Base-by-base conservation (phyloP, 2,797 vertebrate species). In the Lepus oiostolus region DNA sequence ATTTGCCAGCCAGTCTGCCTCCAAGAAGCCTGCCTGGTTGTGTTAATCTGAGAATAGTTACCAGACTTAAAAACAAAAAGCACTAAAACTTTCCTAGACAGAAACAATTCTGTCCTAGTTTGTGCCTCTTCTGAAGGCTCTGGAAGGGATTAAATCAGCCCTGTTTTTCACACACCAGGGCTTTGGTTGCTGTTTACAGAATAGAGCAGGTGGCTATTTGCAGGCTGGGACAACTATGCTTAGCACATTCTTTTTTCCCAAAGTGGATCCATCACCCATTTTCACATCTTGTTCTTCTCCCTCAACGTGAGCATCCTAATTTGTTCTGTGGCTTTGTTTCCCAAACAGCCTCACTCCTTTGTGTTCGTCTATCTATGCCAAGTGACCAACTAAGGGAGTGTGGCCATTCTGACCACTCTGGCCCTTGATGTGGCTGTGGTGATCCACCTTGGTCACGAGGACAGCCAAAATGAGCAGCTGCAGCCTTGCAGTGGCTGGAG, bases 11-110 rank as follows among this genome's bases (percentile, higher is more conserved):
- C 72, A 52, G 0, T 94, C 88, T 95, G 87, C 95, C 96, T 97
- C 91, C 60, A 81, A 92, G 95, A 96, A 90, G 81, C 92, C 60
- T 26, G 85, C 94, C 91, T 85, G 52, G 62, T 77, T 95, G 17
- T 94, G 38, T 96, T 96, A 96, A 95, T 93, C 92, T 96, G 81
- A 72, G 84, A 95, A 94, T 76, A 60, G 74, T 96, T 92, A 91
- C 60, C 71, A 52, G 74, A 5, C 63, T 90, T 84, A 76, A 65
- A 79, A 79, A 82, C 17, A 74, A 76, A 81, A 91, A 26, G 17
- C 38, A 88, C 42, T 86, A 14, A 93, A 90, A 77, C 52, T 75
- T 32, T 75, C 63, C 54, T 88, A 91, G 79, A 60, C 72, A 76
- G 50, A 58, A 30, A 83, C 84, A 74, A 26, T 77, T 89, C 96